phyloP scores from a whole-genome alignment of 2,113 vertebrate genomes.

The Gulo gulo region DNA sequence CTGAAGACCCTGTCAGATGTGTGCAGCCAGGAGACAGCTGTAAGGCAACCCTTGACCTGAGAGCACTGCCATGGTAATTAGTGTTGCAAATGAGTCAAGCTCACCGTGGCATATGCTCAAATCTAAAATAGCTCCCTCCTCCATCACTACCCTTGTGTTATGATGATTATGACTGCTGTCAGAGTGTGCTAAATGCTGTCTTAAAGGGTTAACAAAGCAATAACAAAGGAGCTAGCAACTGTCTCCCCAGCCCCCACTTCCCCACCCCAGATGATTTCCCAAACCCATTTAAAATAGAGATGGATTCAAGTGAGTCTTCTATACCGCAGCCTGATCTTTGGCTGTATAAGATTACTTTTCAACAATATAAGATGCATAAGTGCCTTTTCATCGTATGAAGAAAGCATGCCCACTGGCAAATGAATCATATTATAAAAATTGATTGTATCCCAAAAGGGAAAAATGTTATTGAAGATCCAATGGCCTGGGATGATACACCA shows the following conservation, averaged over 20 bases:
- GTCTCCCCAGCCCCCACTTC: not conserved
- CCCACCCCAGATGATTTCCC: constrained; percentile 55
- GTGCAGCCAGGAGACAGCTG: not conserved
- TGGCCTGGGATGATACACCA: constrained; percentile 90
- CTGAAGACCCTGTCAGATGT: not conserved
- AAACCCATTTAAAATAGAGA: constrained; percentile 80
- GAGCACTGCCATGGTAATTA: constrained; percentile 32
- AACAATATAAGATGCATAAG: constrained; percentile 87
- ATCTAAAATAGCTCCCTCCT: not conserved
- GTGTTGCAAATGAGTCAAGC: constrained; percentile 35
- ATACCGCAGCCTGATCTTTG: constrained; percentile 74
- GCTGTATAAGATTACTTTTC: constrained; percentile 84
- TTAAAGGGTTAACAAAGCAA: constrained; percentile 70
- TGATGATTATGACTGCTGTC: not conserved
- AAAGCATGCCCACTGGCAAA: constrained; percentile 88
- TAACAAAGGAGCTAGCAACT: constrained; percentile 57
- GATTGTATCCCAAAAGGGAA: constrained; percentile 91
- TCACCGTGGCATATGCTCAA: not conserved
- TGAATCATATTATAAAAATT: constrained; percentile 93
- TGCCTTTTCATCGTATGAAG: constrained; percentile 87
- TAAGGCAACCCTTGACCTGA: constrained; percentile 33
- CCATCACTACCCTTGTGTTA: not conserved
- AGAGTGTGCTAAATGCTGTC: constrained; percentile 49
- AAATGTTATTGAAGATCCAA: constrained; percentile 92
- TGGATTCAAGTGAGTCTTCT: constrained; percentile 79